Conservation (phyloP, 2,113 vertebrate genomes). For the Plestiodon gilberti region DNA sequence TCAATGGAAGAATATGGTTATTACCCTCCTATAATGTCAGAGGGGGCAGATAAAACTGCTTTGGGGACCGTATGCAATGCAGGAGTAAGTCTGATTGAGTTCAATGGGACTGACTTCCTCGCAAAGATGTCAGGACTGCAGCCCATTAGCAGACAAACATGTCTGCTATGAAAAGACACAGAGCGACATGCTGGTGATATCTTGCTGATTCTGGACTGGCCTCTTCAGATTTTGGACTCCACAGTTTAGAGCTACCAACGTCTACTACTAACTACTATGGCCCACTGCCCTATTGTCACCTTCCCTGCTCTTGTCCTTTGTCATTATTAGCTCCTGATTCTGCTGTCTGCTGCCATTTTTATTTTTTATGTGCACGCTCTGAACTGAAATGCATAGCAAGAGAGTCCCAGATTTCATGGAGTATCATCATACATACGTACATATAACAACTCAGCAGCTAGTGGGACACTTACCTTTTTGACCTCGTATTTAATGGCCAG, state of each 20-base stretch:
- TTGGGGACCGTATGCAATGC: no score
- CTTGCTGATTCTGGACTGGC: background rate
- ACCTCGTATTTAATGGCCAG: slow-evolving; percentile 97
- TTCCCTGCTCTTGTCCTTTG: background rate
- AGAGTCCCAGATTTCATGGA: background rate
- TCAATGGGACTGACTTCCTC: no score
- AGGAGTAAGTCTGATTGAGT: no score
- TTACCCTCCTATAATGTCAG: no score
- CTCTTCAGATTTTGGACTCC: background rate
- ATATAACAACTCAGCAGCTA: background rate
- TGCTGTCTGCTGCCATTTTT: background rate
- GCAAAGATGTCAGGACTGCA: no score
- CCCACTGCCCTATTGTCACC: background rate
- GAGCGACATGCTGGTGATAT: background rate
- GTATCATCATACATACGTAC: background rate
- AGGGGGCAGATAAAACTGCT: no score
- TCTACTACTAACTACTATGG: background rate
- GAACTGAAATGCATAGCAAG: background rate
- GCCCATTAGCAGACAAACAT: background rate
- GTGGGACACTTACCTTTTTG: slow-evolving; percentile 87
- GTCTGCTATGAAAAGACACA: background rate
- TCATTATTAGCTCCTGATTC: background rate
- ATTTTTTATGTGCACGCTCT: background rate
- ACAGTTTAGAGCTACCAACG: background rate
- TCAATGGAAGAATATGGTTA: no score